Conservation (phyloP, 2,113 vertebrate genomes). For the Cryptotis parvus region DNA sequence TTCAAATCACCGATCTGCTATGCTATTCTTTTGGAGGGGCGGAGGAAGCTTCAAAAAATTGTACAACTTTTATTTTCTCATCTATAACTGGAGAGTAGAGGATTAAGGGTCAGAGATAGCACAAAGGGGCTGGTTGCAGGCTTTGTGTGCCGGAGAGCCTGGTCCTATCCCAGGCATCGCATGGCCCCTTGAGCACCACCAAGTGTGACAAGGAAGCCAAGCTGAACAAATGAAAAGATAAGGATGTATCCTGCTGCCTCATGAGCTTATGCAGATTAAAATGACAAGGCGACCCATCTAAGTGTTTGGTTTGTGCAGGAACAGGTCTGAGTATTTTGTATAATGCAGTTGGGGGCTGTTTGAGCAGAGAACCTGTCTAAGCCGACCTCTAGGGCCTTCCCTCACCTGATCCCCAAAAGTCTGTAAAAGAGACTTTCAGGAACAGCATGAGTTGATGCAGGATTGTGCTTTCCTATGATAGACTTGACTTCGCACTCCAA, state of each 20-base stretch:
- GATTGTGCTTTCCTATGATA: background rate
- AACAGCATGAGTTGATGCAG: background rate
- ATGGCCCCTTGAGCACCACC: too few relatives aligned
- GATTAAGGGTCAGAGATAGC: too few relatives aligned
- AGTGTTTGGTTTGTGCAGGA: too few relatives aligned
- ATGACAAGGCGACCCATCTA: background rate
- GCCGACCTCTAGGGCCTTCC: background rate
- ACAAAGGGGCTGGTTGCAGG: too few relatives aligned
- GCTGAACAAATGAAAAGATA: background rate
- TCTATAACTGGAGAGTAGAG: background rate
- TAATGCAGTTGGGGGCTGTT: background rate
- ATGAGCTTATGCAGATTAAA: slow-evolving; percentile 36
- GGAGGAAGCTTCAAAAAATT: background rate
- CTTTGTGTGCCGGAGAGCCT: too few relatives aligned
- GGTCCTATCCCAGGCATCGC: too few relatives aligned
- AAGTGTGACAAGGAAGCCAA: too few relatives aligned
- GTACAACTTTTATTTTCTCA: slow-evolving; percentile 21
- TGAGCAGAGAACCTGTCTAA: background rate
- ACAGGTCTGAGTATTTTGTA: background rate
- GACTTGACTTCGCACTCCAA: slow-evolving; percentile 29
- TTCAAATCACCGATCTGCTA: background rate
- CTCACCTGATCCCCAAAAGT: background rate
- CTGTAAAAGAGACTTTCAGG: background rate
- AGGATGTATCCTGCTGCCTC: background rate
- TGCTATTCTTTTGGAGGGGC: background rate